phyloP scores from a whole-genome alignment of 2,888 invertebrate genomes.

The Harmothoe impar region DNA sequence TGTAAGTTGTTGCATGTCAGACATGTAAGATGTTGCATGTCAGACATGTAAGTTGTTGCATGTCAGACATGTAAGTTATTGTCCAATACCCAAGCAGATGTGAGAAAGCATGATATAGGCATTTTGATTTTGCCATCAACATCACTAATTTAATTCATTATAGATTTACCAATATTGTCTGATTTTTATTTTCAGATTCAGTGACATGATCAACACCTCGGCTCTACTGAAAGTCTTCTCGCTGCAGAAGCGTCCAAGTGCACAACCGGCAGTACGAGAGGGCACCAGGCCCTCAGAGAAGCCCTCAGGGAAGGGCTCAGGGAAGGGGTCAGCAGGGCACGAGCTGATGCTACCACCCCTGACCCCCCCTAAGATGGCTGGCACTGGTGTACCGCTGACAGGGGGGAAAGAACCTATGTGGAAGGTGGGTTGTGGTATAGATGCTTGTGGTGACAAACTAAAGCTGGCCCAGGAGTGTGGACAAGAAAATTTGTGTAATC shows the following conservation, averaged over 20 bases:
- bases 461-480: too few species aligned
- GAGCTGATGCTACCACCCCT: not conserved
- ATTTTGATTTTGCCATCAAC: too few species aligned
- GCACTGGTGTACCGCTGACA: not conserved
- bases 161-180: not conserved
- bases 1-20: not conserved
- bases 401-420: not conserved
- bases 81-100: too few species aligned
- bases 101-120: too few species aligned
- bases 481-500: too few species aligned
- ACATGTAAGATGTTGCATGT: not conserved
- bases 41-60: not conserved
- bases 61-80: not conserved
- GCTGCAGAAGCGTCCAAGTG: not conserved
- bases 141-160: too few species aligned
- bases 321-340: not conserved
- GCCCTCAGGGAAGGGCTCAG: not conserved
- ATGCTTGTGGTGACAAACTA: too few species aligned
- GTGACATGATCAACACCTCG: not conserved
- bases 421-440: not conserved
- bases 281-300: not conserved
- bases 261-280: too few species aligned
- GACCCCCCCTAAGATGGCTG: not conserved
- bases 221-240: not conserved
- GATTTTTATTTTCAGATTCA: slow-evolving; percentile 4